phyloP scores from a whole-genome alignment of 2,888 invertebrate species.

The Liposcelis brunnea region DNA sequence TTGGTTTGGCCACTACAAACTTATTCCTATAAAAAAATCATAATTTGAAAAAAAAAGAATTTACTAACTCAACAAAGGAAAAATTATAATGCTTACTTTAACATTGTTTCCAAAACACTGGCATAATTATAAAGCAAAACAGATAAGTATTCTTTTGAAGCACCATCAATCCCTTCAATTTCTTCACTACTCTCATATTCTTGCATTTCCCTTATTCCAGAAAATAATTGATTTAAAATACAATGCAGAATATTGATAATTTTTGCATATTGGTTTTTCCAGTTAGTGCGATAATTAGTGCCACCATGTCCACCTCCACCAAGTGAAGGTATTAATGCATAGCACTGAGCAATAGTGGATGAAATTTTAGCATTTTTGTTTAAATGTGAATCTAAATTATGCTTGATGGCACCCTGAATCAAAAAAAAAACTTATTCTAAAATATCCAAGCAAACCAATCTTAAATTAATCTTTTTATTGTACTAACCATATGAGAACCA shows the following conservation, averaged over 20 bases:
- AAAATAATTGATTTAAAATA: constrained; percentile 1
- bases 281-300: not conserved
- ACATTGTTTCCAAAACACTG: not conserved
- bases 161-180: not conserved
- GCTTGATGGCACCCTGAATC: too few species aligned
- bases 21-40: not conserved
- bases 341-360: not conserved
- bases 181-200: not conserved
- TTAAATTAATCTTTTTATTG: not conserved
- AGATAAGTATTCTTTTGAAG: not conserved
- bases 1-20: not conserved
- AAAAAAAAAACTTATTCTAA: not conserved
- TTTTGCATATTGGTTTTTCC: not conserved
- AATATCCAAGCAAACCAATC: not conserved
- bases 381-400: too few species aligned
- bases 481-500: too few species aligned
- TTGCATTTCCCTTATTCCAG: not conserved
- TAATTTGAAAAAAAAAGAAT: not conserved
- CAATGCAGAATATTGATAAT: not conserved
- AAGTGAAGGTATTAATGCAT: not conserved
- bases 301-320: not conserved
- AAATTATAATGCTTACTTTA: not conserved
- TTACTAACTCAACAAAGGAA: not conserved
- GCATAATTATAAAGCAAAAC: not conserved
- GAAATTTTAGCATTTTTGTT: not conserved